Evolutionary conservation across 2,113 vertebrate species (phyloP).

Genomic region (Pedionomus torquatus): DNA sequence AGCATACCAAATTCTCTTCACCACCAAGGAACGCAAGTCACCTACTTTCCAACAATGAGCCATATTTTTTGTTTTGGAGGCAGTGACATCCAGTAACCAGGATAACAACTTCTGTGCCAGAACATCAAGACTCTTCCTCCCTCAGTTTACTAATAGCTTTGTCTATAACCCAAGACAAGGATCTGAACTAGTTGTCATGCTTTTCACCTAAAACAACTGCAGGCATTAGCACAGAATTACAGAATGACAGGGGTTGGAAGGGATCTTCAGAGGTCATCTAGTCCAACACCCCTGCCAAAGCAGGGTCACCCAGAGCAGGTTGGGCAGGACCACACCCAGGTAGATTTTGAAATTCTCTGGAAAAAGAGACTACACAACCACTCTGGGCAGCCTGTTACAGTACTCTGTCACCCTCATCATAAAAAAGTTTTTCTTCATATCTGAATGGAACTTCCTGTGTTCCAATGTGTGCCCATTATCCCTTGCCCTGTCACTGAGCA

Average conservation of each 20-base stretch:
- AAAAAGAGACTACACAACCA: neutral
- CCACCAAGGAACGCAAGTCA: fast-evolving
- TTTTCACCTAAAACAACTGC: fast-evolving
- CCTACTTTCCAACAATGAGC: neutral
- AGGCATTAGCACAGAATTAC: neutral
- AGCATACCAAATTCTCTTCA: neutral
- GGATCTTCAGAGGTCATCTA: neutral
- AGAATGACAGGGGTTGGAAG: neutral
- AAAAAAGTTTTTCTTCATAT: neutral
- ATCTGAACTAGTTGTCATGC: fast-evolving
- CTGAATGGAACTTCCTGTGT: neutral
- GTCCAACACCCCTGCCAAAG: neutral
- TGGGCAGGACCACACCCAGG: neutral
- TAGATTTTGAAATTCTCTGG: neutral
- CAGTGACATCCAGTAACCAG: neutral
- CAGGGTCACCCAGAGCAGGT: neutral
- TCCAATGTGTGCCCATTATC: neutral
- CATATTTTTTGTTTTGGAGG: neutral
- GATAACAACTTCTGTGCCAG: neutral
- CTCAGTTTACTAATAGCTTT: neutral
- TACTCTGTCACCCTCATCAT: neutral
- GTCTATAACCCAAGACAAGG: neutral
- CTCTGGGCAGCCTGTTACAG: neutral
- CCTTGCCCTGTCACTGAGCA: no score
- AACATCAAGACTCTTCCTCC: neutral